phyloP scores from a whole-genome alignment of 2,113 vertebrate genomes.

The Numenius arquata region DNA sequence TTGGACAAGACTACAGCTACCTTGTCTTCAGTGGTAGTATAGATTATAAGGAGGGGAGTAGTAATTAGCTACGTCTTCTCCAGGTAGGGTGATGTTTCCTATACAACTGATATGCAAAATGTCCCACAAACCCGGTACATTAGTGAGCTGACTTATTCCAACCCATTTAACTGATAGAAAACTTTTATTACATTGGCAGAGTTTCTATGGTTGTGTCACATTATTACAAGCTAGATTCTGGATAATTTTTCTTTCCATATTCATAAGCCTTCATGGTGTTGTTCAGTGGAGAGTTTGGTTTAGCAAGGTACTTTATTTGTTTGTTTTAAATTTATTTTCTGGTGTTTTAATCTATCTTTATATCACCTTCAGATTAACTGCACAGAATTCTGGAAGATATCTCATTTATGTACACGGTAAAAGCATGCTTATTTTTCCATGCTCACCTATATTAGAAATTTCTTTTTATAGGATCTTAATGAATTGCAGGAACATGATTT shows the following conservation, averaged over 20 bases:
- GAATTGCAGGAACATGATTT: background rate
- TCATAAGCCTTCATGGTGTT: background rate
- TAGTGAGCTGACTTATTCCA: background rate
- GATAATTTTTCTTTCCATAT: background rate
- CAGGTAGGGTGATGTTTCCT: background rate
- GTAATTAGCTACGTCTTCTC: background rate
- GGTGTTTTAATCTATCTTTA: background rate
- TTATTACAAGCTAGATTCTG: background rate
- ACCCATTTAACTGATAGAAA: background rate
- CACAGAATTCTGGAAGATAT: background rate
- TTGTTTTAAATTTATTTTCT: background rate
- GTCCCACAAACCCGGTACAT: background rate
- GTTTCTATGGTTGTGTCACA: background rate
- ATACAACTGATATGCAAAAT: background rate
- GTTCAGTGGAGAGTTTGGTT: background rate
- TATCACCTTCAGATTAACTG: background rate
- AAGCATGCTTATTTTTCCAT: background rate
- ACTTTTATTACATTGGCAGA: background rate
- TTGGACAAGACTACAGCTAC: background rate
- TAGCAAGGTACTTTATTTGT: background rate
- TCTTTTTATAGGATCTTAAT: constrained; percentile 9
- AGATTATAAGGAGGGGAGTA: background rate
- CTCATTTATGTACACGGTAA: background rate
- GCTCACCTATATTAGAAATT: background rate
- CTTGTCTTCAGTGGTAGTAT: background rate